Conservation (phyloP, 2,113 vertebrate genomes). For the Paralichthys olivaceus region DNA sequence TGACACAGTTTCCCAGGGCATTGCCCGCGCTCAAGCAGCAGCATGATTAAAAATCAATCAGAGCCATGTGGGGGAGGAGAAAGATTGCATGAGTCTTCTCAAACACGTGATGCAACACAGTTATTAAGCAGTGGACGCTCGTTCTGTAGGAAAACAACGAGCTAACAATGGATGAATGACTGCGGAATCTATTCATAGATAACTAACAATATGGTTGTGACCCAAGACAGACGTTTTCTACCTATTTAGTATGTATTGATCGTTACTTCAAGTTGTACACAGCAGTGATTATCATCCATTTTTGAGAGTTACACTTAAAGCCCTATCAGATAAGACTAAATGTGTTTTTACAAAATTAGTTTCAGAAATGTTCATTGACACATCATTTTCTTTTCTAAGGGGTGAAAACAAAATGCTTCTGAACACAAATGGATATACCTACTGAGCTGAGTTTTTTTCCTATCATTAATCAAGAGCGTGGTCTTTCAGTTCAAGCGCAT, state of each 20-base stretch:
- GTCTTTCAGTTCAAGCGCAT: too few species aligned
- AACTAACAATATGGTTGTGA: not conserved
- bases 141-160: constrained; percentile 13
- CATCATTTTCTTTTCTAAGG: too few species aligned
- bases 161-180: constrained; percentile 27
- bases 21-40: constrained; percentile 25
- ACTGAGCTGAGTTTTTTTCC: too few species aligned
- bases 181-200: constrained; percentile 36
- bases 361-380: not conserved
- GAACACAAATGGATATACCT: too few species aligned
- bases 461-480: too few species aligned
- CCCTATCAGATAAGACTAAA: not conserved
- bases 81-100: constrained; percentile 41
- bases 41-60: constrained; percentile 72
- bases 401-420: too few species aligned
- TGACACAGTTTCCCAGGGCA: constrained; percentile 37
- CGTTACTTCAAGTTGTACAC: not conserved
- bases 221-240: not conserved
- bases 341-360: not conserved
- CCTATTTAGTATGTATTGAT: not conserved
- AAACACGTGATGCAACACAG: constrained; percentile 56
- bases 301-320: not conserved
- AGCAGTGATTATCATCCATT: not conserved
- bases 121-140: constrained; percentile 47
- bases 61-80: constrained; percentile 35